A percentile compares a stretch with the other conserved stretches of the same genome.
These are phyloP conservation scores for Ovis canadensis DNA, from an alignment of 2,113 vertebrate genomes.

Conservation along the genomic window DNA sequence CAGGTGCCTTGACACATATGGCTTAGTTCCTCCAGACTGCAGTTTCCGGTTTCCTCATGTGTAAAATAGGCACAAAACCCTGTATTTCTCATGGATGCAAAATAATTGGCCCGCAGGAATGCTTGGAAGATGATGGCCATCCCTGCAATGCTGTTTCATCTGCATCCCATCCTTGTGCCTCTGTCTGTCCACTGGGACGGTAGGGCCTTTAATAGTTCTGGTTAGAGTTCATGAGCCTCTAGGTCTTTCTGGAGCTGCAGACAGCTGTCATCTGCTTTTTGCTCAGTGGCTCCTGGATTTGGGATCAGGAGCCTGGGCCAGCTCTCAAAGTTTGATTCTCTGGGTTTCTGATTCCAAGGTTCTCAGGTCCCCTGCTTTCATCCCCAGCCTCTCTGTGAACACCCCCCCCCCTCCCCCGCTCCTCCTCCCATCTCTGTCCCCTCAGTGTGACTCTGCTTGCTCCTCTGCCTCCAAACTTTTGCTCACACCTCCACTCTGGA, in stretches of 20 bases:
- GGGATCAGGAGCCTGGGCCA: background rate
- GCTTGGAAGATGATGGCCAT: background rate
- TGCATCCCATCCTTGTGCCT: background rate
- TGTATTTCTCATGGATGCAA: background rate
- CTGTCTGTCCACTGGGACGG: background rate
- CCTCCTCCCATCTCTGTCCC: background rate
- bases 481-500: background rate
- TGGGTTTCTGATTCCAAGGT: background rate
- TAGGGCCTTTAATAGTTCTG: background rate
- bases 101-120: background rate
- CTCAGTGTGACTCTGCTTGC: background rate
- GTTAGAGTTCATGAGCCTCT: background rate
- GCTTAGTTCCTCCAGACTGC: background rate
- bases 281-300: conserved; percentile 2
- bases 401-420: too few species aligned
- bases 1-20: background rate
- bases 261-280: background rate
- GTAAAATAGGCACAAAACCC: background rate
- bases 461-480: background rate
- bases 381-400: background rate
- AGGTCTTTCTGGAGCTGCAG: background rate
- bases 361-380: background rate
- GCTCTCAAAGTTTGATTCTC: background rate
- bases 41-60: background rate
- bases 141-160: background rate